phyloP scores from a whole-genome alignment of 2,797 vertebrate genomes.

The Ctenopoma multispine region DNA sequence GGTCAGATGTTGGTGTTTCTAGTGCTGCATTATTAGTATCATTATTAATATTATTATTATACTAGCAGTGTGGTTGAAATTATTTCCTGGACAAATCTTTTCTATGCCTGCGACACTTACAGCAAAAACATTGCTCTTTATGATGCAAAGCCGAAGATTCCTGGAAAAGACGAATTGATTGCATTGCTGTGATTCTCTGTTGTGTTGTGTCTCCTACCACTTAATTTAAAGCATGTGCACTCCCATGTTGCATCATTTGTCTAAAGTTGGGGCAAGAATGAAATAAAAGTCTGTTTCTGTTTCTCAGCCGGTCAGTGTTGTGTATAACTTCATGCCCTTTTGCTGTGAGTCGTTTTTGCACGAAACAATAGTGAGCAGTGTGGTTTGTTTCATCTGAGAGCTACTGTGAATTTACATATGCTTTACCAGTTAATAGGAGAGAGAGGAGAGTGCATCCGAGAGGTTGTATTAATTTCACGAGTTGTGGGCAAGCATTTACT shows the following conservation, averaged over 20 bases:
- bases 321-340: conserved; percentile 37
- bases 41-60: neutral
- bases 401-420: conserved; percentile 27
- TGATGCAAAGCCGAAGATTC: conserved; percentile 51
- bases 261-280: conserved; percentile 46
- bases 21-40: neutral
- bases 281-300: conserved; percentile 24
- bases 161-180: conserved; percentile 58
- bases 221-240: conserved; percentile 50
- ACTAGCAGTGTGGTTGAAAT: no score
- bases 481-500: conserved; percentile 42
- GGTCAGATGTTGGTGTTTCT: conserved; percentile 6
- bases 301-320: conserved; percentile 25
- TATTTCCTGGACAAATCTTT: no score
- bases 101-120: conserved; percentile 9
- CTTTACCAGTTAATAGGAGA: conserved; percentile 10
- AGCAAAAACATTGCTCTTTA: conserved; percentile 30
- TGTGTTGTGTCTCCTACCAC: neutral
- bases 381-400: conserved; percentile 15
- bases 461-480: conserved; percentile 45
- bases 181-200: conserved; percentile 31
- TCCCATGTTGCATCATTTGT: conserved; percentile 60
- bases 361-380: neutral
- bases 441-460: conserved; percentile 16
- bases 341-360: no score